Base-by-base conservation (phyloP, 2,888 invertebrate genomes). In the Poecilus cupreus region DNA sequence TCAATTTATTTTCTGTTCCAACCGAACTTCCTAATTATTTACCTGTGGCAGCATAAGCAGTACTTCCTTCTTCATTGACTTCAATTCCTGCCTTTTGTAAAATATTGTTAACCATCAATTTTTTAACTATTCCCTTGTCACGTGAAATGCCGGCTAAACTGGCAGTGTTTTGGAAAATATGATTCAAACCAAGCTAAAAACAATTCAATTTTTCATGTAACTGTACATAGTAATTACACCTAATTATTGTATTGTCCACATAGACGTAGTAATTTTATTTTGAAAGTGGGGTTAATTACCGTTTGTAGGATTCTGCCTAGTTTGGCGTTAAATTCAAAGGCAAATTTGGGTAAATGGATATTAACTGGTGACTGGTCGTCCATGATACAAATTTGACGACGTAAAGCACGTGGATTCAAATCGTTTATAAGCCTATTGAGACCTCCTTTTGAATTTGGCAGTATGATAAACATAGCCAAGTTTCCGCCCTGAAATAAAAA, bases 61-160 rank as follows among this genome's bases (percentile, higher is more conserved):
- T 90, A 51, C 93, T 95, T 82, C 96, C 96, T 60, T 93, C 89
- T 87, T 96, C 96, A 84, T 94, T 94, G 64, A 96, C 92, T 86
- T 94, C 94, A 39, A 96, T 93, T 18, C 95, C 96, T 57, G 94
- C 91, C 85, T 94, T 93, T 88, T 96, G 96, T 72, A 95, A 86
- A 26, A 96, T 91, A 85, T 94, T 93, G 11, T 94, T 64, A 2
- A 79, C 80, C 72, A 72, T 80, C 24, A 80, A 68, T 80, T 72
- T 74, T 37, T 74, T 75, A 8, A 37, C n/a, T 26, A 49, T 11
- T 10, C 49, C 88, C 80, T 91, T 91, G 0, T 93, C 93, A 13
- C 92, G 89, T 0, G 93, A 92, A 16, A 96, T 92, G 0, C 93
- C 93, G 0, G 94, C 93, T 85, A 96, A 90, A 10, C 93, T 93